These are phyloP conservation scores for Herminia tarsipennalis DNA, from an alignment of 2,888 invertebrate genomes.

Conservation along the genomic window DNA sequence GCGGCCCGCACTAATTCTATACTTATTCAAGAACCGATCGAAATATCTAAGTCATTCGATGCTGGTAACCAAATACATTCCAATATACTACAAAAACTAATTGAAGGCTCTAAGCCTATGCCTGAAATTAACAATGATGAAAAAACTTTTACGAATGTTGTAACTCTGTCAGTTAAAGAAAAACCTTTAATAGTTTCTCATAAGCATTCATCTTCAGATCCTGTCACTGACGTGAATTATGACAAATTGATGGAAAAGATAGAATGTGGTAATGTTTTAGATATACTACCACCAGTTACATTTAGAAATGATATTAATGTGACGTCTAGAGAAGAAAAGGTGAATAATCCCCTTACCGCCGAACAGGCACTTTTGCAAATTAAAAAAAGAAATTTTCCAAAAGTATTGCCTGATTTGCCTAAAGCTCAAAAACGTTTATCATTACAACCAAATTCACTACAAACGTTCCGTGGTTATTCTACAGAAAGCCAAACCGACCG, in stretches of 20 bases:
- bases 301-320: slow-evolving; percentile 89
- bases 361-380: slow-evolving; percentile 91
- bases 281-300: slow-evolving; percentile 75
- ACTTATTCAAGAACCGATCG: slow-evolving; percentile 91
- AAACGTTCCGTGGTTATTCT: slow-evolving; percentile 68
- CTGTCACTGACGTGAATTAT: slow-evolving; percentile 86
- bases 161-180: slow-evolving; percentile 66
- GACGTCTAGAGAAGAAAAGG: slow-evolving; percentile 88
- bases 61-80: slow-evolving; percentile 66
- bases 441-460: slow-evolving; percentile 84
- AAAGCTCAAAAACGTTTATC: slow-evolving; percentile 87
- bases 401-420: slow-evolving; percentile 93
- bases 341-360: slow-evolving; percentile 80
- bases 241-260: slow-evolving; percentile 68
- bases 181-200: slow-evolving; percentile 85
- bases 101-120: slow-evolving; percentile 64
- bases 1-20: slow-evolving; percentile 90
- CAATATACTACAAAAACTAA: slow-evolving; percentile 71
- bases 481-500: slow-evolving; percentile 65
- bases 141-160: slow-evolving; percentile 70
- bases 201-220: slow-evolving; percentile 89
- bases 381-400: slow-evolving; percentile 92
- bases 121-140: slow-evolving; percentile 39
- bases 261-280: slow-evolving; percentile 53
- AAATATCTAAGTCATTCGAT: slow-evolving; percentile 88